phyloP scores from a whole-genome alignment of 2,797 vertebrate species.

The Triplophysa yarkandensis region DNA sequence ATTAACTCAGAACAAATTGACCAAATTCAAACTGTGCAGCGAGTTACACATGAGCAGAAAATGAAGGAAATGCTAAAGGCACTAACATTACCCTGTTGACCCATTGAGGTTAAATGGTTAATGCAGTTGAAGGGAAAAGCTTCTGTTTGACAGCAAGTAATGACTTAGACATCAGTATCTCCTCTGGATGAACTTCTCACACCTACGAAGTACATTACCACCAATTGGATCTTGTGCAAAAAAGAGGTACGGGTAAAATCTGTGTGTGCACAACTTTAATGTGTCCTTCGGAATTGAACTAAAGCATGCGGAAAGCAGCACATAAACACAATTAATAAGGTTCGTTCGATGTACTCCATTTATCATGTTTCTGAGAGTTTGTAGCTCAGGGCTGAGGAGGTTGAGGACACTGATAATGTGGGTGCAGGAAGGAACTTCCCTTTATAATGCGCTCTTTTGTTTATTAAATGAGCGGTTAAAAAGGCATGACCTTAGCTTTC shows the following conservation, averaged over 20 bases:
- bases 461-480: conserved; percentile 31
- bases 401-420: conserved; percentile 22
- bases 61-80: conserved; percentile 49
- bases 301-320: neutral
- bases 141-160: conserved; percentile 26
- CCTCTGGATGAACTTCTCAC: conserved; percentile 21
- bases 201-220: neutral
- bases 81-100: conserved; percentile 52
- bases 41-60: conserved; percentile 2
- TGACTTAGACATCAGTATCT: conserved; percentile 20
- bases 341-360: conserved; percentile 16
- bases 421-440: conserved; percentile 26
- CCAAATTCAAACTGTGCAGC: conserved; percentile 15
- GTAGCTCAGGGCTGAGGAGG: conserved; percentile 42
- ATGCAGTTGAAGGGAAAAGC: conserved; percentile 32
- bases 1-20: conserved; percentile 13
- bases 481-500: conserved; percentile 32
- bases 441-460: conserved; percentile 42
- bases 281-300: neutral
- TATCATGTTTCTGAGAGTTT: conserved; percentile 36
- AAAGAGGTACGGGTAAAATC: neutral
- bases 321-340: neutral
- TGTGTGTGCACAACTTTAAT: neutral
- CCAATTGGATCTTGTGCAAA: neutral
- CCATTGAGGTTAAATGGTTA: conserved; percentile 47